phyloP scores from a whole-genome alignment of 2,113 vertebrate genomes.

The Dipodomys ordii region DNA sequence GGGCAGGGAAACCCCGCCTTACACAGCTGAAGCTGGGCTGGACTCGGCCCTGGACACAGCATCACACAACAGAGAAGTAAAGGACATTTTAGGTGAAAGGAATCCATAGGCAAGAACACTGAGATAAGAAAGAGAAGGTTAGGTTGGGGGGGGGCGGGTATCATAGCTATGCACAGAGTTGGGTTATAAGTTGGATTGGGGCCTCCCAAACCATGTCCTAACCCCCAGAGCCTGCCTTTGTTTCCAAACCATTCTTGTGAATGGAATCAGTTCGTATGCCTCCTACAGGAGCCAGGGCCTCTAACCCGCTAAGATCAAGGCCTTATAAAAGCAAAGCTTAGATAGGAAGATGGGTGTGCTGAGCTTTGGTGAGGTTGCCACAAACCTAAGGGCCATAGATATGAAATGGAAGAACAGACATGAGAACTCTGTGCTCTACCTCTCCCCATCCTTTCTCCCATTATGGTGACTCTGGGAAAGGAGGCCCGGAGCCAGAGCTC shows the following conservation, averaged over 20 bases:
- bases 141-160: background rate
- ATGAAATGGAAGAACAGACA: background rate
- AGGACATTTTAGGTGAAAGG: background rate
- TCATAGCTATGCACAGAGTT: background rate
- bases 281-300: background rate
- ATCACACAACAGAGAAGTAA: background rate
- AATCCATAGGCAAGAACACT: background rate
- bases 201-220: background rate
- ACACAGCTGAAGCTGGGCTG: background rate
- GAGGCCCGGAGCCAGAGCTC: background rate
- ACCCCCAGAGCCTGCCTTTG: background rate
- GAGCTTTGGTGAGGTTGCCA: too few relatives aligned
- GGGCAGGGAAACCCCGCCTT: background rate
- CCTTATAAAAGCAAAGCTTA: too few relatives aligned
- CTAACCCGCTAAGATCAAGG: background rate
- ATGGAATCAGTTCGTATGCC: background rate
- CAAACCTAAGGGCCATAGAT: background rate
- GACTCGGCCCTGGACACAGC: background rate
- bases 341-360: too few relatives aligned
- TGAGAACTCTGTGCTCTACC: background rate
- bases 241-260: background rate
- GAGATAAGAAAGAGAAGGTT: background rate
- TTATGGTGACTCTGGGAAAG: background rate
- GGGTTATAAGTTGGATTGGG: too few relatives aligned
- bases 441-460: background rate